Percentiles rank a stretch among this genome's conserved stretches.
phyloP scores from a whole-genome alignment of 2,797 vertebrate species.

The Muscicapa striata region DNA sequence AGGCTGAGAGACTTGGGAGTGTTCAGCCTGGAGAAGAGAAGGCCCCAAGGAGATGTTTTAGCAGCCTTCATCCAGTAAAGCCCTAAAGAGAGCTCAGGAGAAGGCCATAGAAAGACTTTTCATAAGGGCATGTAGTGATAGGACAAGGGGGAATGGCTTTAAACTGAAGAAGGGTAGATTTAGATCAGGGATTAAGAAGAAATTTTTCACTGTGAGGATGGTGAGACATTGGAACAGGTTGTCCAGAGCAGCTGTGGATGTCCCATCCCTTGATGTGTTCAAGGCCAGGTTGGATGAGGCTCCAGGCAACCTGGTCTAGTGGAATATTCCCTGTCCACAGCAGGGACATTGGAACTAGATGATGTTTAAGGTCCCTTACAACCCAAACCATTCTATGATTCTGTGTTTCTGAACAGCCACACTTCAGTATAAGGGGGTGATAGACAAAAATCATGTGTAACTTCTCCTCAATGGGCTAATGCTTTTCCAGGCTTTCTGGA shows the following conservation, averaged over 20 bases:
- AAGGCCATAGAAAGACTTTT: neutral
- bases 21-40: neutral
- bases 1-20: neutral
- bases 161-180: neutral
- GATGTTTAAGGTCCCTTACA: neutral
- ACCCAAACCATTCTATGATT: neutral
- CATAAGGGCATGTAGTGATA: neutral
- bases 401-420: neutral
- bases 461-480: neutral
- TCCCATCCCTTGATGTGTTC: too few species aligned
- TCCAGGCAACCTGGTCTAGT: neutral
- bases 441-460: neutral
- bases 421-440: fast-evolving
- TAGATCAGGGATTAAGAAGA: neutral
- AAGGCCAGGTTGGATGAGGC: neutral
- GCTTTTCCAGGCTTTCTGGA: neutral
- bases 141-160: neutral
- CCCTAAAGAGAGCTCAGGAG: neutral
- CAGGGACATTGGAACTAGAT: neutral
- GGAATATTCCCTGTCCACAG: neutral
- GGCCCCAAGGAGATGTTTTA: too few species aligned
- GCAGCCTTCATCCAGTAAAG: neutral
- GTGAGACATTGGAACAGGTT: neutral
- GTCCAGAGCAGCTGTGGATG: neutral
- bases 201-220: neutral